Percentiles rank a stretch among this genome's conserved stretches.
Conservation (phyloP, 2,113 vertebrate genomes). For the Epinephelus fuscoguttatus region DNA sequence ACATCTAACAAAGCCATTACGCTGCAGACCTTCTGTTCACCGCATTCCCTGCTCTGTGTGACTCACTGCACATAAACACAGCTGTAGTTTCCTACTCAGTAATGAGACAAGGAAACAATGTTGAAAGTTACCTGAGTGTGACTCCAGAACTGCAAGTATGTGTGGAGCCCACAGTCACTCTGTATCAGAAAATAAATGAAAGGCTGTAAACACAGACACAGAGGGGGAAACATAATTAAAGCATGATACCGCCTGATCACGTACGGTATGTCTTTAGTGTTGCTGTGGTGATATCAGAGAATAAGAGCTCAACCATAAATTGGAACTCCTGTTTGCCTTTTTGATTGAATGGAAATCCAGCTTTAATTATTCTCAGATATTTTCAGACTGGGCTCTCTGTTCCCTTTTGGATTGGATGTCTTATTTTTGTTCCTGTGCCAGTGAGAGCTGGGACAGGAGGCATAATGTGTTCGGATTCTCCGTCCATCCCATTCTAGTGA, state of each 20-base stretch:
- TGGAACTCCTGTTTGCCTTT: too few relatives aligned
- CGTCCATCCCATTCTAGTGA: too few relatives aligned
- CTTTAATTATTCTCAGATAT: not conserved
- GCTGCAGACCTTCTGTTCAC: not conserved
- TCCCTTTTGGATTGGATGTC: not conserved
- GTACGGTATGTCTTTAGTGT: not conserved
- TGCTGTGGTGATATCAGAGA: not conserved
- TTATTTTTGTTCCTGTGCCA: not conserved
- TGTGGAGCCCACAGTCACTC: not conserved
- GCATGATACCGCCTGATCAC: not conserved
- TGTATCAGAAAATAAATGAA: not conserved
- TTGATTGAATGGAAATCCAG: too few relatives aligned
- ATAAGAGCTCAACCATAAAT: not conserved
- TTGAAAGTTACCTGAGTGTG: not conserved
- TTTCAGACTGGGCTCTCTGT: too few relatives aligned
- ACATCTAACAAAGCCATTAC: not conserved
- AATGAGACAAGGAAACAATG: not conserved
- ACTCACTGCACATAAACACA: not conserved
- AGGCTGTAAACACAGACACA: not conserved
- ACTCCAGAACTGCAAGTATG: not conserved
- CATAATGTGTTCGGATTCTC: too few relatives aligned
- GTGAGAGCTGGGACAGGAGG: too few relatives aligned
- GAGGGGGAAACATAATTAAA: not conserved
- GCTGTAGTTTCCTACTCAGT: not conserved
- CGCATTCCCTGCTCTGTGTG: not conserved